Percentiles rank a stretch among this genome's conserved stretches.
phyloP scores from a whole-genome alignment of 2,888 invertebrate genomes.

The Spodoptera picta region DNA sequence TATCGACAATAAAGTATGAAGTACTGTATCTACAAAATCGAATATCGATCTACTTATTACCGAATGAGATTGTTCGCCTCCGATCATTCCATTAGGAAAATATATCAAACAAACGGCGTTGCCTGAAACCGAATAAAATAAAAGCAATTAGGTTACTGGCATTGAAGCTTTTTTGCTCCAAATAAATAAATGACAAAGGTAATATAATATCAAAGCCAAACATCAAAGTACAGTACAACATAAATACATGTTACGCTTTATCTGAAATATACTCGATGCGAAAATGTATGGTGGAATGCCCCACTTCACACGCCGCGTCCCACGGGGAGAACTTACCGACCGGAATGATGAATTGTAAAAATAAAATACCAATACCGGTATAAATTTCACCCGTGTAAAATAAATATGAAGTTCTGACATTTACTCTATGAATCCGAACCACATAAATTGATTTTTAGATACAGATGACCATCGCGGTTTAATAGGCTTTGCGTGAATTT shows the following conservation, averaged over 20 bases:
- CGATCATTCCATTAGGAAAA: constrained; percentile 15
- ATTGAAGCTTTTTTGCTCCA: constrained; percentile 11
- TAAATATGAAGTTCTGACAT: constrained; percentile 38
- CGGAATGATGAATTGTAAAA: constrained; percentile 61
- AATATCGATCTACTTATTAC: constrained; percentile 24
- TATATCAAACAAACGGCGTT: constrained; percentile 7
- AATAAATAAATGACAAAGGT: constrained; percentile 15
- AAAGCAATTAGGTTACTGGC: constrained; percentile 6
- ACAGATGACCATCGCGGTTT: constrained; percentile 2
- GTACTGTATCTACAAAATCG: constrained; percentile 3
- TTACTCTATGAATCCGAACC: constrained; percentile 33
- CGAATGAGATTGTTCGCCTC: not conserved
- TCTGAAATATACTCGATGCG: constrained; percentile 48
- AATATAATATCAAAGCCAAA: constrained; percentile 29
- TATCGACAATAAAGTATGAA: constrained; percentile 22
- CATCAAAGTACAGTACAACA: constrained; percentile 41
- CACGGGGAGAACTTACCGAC: constrained; percentile 52
- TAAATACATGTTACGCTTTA: constrained; percentile 46
- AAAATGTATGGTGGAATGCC: constrained; percentile 47
- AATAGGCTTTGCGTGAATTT: constrained; percentile 13
- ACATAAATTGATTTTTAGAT: constrained; percentile 22
- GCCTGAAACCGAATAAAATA: constrained; percentile 22
- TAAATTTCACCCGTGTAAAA: constrained; percentile 47
- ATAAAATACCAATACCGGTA: constrained; percentile 52
- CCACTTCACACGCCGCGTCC: constrained; percentile 50